Percentiles rank a stretch among this genome's conserved stretches.
Conservation (phyloP, 2,113 vertebrate species). For the Gobio gobio region DNA sequence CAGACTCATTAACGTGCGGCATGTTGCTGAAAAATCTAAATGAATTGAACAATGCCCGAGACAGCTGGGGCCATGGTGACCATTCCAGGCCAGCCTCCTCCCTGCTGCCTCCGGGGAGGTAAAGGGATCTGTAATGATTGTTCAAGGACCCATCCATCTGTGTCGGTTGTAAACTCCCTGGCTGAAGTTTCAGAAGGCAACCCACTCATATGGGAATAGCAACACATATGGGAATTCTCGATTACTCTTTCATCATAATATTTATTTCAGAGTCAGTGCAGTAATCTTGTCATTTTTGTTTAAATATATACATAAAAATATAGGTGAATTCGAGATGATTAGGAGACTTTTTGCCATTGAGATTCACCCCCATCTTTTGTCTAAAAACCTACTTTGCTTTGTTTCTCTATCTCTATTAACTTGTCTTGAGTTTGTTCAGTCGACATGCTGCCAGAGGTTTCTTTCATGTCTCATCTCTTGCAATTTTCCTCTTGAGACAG, state of each 20-base stretch:
- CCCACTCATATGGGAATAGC: constrained; percentile 45
- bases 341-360: too few relatives aligned
- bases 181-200: constrained; percentile 31
- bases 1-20: constrained; percentile 45
- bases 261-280: background rate
- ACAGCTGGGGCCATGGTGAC: constrained; percentile 60
- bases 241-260: constrained; percentile 33
- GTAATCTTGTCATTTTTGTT: background rate
- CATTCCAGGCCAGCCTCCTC: constrained; percentile 52
- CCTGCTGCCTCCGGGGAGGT: constrained; percentile 50
- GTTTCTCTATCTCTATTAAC: background rate
- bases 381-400: background rate
- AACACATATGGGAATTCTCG: constrained; percentile 44
- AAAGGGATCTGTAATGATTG: constrained; percentile 58
- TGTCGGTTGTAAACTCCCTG: background rate
- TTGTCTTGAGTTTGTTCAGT: background rate
- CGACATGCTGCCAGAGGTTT: constrained; percentile 29
- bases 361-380: background rate
- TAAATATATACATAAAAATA: too few relatives aligned
- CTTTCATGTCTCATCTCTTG: constrained; percentile 23
- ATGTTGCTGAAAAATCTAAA: constrained; percentile 56
- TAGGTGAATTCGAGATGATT: too few relatives aligned
- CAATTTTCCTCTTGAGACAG: constrained; percentile 18
- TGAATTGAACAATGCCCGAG: constrained; percentile 59
- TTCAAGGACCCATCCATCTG: constrained; percentile 26